Conservation (phyloP, 2,797 vertebrate species). For the Rhodeus uyekii region DNA sequence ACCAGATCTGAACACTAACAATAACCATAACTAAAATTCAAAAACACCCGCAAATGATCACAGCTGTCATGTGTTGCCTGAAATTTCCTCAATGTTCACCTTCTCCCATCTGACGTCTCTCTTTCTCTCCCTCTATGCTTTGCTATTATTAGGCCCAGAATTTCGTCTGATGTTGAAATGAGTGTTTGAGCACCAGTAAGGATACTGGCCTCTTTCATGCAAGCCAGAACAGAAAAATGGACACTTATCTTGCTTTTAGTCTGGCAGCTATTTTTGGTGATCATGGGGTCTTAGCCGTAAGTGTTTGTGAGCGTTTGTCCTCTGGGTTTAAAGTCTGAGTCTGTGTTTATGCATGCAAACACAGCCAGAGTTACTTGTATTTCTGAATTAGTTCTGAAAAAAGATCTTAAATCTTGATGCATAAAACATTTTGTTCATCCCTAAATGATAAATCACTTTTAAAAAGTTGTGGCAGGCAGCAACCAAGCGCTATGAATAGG, state of each 20-base stretch:
- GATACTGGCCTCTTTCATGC: constrained; percentile 15
- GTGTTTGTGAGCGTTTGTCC: constrained; percentile 7
- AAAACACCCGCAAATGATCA: neutral
- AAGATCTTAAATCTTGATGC: neutral
- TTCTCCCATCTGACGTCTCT: constrained; percentile 22
- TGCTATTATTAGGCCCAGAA: constrained; percentile 44
- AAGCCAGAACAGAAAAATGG: constrained; percentile 9
- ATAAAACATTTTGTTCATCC: neutral
- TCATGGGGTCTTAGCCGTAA: constrained; percentile 9
- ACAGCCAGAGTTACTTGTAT: neutral
- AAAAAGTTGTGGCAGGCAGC: neutral
- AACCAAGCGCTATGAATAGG: neutral
- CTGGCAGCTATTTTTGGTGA: constrained; percentile 13
- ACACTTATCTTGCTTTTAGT: constrained; percentile 27
- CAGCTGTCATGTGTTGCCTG: neutral
- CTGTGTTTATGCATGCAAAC: neutral
- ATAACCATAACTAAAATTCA: neutral
- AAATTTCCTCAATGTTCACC: neutral
- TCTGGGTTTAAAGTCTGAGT: neutral
- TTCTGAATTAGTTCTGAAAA: neutral
- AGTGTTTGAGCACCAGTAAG: constrained; percentile 2
- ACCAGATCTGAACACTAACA: neutral
- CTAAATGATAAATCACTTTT: neutral
- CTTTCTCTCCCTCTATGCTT: constrained; percentile 19
- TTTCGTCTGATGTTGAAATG: constrained; percentile 21